Evolutionary conservation across 2,888 invertebrate genomes (phyloP), one percentile per base, ranked within the genome.

Genomic region (Coelogynopora nodosa): DNA sequence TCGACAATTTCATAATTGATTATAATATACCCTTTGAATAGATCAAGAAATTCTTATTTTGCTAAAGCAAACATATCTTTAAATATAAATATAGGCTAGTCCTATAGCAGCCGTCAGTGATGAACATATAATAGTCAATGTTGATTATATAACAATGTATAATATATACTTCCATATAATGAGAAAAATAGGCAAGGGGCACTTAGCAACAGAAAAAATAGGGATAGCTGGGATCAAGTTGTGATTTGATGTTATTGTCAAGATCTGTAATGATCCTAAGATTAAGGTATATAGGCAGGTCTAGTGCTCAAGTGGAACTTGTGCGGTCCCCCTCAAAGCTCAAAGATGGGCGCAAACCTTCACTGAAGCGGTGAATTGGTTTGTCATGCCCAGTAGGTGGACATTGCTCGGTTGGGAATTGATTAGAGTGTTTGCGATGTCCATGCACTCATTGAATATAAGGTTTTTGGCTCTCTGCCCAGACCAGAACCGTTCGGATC

Each of bases 381-480:
- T 74, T 74, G 74, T 74, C 74, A 74, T 74, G 74, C 49, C 49
- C 49, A 49, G 49, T 49, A 18, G 49, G 49, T 10, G 49, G 49
- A 10, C 18, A 18, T 10, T 5, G 49, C 5, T 49, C 18, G 18
- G 49, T 49, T 5, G 18, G 49, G 49, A 10, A 5, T 18, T 49
- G 49, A 49, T 18, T 49, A 18, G 5, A 49, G 49, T 74, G 74
- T 74, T 74, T 74, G 23, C 74, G 5, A n/a, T 10, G 74, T n/a
- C 74, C 74, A 74, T 18, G 5, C 74, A n/a, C n/a, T n/a, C n/a
- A n/a, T n/a, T n/a, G n/a, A n/a, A n/a, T 5, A 26, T 2, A 74
- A 23, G 23, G 23, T 23, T 74, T 74, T 74, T 74, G 74, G 74
- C 74, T 74, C 74, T 74, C 5, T 74, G 74, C 74, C 74, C 74